These are phyloP conservation scores for Dermatemys mawii DNA, from an alignment of 2,113 vertebrate species.

Conservation along the genomic window DNA sequence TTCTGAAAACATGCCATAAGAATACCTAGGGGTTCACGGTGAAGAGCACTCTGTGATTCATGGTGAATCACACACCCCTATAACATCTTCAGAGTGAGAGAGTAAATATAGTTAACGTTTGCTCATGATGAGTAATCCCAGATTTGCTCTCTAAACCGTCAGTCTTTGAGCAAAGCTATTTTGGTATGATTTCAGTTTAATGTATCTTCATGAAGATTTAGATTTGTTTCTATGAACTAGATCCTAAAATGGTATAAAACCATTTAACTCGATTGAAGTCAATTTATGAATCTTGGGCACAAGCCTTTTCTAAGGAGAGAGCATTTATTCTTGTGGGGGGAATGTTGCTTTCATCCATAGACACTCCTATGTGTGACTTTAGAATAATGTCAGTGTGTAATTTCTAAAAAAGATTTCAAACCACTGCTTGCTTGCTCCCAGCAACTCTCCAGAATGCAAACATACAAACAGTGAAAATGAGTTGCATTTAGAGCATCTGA, in stretches of 20 bases:
- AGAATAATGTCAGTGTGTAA: neutral
- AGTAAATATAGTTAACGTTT: neutral
- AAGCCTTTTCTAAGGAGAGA: neutral
- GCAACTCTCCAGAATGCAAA: constrained; percentile 8
- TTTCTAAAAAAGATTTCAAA: constrained; percentile 37
- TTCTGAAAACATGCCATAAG: neutral
- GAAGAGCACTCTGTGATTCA: neutral
- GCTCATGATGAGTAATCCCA: neutral
- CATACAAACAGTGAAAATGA: constrained; percentile 17
- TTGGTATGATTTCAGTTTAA: neutral
- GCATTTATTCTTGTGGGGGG: neutral
- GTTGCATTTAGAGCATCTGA: constrained; percentile 50
- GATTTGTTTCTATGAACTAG: neutral
- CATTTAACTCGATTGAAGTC: neutral
- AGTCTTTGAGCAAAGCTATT: neutral
- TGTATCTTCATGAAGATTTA: neutral
- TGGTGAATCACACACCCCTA: neutral
- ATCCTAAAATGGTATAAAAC: neutral
- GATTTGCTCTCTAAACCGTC: neutral
- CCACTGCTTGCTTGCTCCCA: neutral
- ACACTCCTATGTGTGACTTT: neutral
- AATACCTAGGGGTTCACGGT: neutral
- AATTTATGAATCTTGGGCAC: neutral
- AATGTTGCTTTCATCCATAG: neutral
- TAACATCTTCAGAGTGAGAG: neutral